Evolutionary conservation across 2,797 vertebrate genomes (phyloP), one percentile per base, ranked within the genome.

Genomic region (Fringilla coelebs): DNA sequence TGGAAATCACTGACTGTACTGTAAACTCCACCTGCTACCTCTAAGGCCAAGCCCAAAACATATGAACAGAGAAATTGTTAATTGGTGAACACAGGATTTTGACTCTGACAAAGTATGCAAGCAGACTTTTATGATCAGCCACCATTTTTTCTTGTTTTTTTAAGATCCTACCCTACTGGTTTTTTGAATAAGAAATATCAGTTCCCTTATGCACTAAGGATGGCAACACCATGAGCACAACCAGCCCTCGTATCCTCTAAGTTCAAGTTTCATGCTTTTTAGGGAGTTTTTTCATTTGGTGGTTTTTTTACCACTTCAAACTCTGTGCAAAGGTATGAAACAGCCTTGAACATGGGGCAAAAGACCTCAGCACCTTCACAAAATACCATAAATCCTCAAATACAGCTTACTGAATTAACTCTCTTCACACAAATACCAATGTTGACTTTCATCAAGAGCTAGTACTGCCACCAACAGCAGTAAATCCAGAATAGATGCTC

Each of bases 141-240:
- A 84, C 29, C 3, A 20, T 45, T 46, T 60, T 16, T 40, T 61
- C 25, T 51, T 32, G 28, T 3, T 16, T 29, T 85, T 77, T 62
- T 60, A 73, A 77, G 43, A 21, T 46, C 10, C 2, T 67, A 17
- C 12, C 9, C 18, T 32, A 5, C 24, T 28, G 28, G 0, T 1
- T 46, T 61, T 31, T 34, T 67, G 14, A 51, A 22, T 31, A 38
- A 38, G 17, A 71, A 66, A 78, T 25, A 14, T 68, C 61, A 51
- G 16, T n/a, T 83, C 26, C 10, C 4, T 57, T 41, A 28, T 3
- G 9, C 12, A 36, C 4, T 34, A 65, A 34, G 7, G 7, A 34
- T 22, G 7, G 9, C 21, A 73, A 52, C 11, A 5, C 9, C 6
- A 6, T 2, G 4, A 58, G 75, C 5, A 43, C 2, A 70, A 31